Evolutionary conservation across 2,888 invertebrate species (phyloP).

Genomic region (Willowsia nigromaculata): DNA sequence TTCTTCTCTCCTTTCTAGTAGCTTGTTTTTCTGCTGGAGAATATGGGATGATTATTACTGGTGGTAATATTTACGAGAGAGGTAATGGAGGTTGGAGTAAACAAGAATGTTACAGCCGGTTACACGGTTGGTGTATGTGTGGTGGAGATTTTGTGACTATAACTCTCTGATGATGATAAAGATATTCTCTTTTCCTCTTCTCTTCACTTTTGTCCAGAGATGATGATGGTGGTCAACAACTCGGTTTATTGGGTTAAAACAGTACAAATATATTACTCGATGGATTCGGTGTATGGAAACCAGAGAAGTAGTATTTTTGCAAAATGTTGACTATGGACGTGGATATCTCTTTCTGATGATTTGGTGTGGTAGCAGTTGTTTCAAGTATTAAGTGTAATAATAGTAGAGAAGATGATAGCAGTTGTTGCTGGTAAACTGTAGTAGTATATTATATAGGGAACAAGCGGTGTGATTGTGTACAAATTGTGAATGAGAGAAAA

Average conservation of each 20-base stretch:
- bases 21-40: no score
- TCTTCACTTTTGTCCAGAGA: conserved; percentile 35
- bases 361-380: conserved; percentile 58
- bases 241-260: no score
- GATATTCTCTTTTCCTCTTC: neutral
- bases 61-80: conserved; percentile 43
- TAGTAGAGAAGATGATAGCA: conserved; percentile 63
- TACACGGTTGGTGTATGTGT: conserved; percentile 17
- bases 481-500: conserved; percentile 75
- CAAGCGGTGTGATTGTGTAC: conserved; percentile 76
- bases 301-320: conserved; percentile 20
- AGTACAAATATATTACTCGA: conserved; percentile 5
- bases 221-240: conserved; percentile 47
- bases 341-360: conserved; percentile 27
- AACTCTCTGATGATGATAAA: conserved; percentile 49
- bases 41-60: conserved; percentile 25
- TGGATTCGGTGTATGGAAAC: conserved; percentile 30
- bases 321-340: conserved; percentile 16
- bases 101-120: conserved; percentile 52
- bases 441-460: conserved; percentile 69
- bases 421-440: conserved; percentile 71
- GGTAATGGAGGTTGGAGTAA: conserved; percentile 55
- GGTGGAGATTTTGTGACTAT: conserved; percentile 44
- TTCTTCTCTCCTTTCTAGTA: conserved; percentile 12
- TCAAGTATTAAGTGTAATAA: conserved; percentile 44